Percentiles rank a stretch among this genome's conserved stretches.
These are phyloP conservation scores for Xestia c-nigrum DNA, from an alignment of 2,888 invertebrate genomes.

Conservation along the genomic window DNA sequence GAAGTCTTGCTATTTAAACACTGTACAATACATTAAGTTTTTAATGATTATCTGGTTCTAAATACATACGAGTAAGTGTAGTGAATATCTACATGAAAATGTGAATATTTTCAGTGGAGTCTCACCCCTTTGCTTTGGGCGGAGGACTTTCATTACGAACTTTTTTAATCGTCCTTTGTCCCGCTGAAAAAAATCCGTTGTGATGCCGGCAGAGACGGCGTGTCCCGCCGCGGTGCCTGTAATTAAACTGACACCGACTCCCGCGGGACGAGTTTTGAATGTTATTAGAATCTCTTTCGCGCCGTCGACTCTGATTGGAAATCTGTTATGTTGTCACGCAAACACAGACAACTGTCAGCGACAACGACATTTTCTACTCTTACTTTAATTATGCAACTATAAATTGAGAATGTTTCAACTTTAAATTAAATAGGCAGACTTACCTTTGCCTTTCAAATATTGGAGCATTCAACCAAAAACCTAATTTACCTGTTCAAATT, in stretches of 20 bases:
- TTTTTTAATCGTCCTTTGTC: constrained; percentile 90
- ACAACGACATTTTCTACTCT: constrained; percentile 54
- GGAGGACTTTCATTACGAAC: constrained; percentile 88
- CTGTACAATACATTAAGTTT: background rate
- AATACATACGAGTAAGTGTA: constrained; percentile 36
- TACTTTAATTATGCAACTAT: constrained; percentile 61
- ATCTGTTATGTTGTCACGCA: constrained; percentile 79
- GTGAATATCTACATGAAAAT: constrained; percentile 58
- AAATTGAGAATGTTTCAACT: constrained; percentile 62
- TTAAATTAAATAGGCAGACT: constrained; percentile 55
- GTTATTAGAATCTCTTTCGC: constrained; percentile 90
- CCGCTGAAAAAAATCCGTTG: constrained; percentile 87
- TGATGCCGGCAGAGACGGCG: constrained; percentile 82
- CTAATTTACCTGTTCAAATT: constrained; percentile 56
- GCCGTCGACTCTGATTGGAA: constrained; percentile 87
- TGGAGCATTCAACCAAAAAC: constrained; percentile 49
- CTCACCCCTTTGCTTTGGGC: constrained; percentile 84
- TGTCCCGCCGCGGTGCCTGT: constrained; percentile 80
- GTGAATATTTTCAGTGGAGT: constrained; percentile 73
- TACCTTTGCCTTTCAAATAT: constrained; percentile 54
- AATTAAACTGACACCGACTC: constrained; percentile 89
- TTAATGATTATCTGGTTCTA: constrained; percentile 25
- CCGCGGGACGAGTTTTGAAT: constrained; percentile 89
- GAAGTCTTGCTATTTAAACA: background rate
- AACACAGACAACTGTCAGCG: constrained; percentile 69